Evolutionary conservation across 2,797 vertebrate species (phyloP).

Genomic region (Melanotaenia nigrans): DNA sequence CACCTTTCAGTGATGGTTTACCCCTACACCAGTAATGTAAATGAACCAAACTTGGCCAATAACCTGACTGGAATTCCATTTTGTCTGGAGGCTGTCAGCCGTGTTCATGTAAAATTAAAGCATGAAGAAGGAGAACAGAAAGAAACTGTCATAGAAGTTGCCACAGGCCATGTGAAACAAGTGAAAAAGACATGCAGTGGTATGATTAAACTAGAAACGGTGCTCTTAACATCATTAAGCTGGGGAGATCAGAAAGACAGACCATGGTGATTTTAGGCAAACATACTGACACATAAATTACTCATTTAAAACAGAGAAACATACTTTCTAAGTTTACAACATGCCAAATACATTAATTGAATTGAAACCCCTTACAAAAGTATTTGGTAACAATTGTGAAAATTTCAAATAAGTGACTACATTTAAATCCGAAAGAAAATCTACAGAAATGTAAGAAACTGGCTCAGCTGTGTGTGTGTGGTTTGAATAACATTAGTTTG

Average conservation of each 20-base stretch:
- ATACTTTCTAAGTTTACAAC: not conserved
- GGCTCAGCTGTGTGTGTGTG: not conserved
- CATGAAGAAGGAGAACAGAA: conserved; percentile 2
- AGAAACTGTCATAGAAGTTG: conserved; percentile 18
- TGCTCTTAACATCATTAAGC: conserved; percentile 7
- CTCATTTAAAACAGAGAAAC: not conserved
- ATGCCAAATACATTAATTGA: too few species aligned
- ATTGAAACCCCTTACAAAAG: not conserved
- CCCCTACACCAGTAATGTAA: not conserved
- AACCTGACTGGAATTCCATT: conserved; percentile 14
- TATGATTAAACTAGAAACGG: conserved; percentile 23
- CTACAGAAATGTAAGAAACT: not conserved
- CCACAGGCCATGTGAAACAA: conserved; percentile 4
- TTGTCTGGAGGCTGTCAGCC: conserved; percentile 28
- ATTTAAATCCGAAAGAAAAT: too few species aligned
- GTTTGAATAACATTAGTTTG: not conserved
- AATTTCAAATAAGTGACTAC: not conserved
- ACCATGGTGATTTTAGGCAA: not conserved
- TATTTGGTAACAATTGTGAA: not conserved
- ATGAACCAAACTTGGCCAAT: not conserved
- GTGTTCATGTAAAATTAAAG: conserved; percentile 20
- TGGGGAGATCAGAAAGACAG: not conserved
- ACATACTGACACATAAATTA: conserved; percentile 4
- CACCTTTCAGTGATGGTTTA: conserved; percentile 24
- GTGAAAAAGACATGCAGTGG: conserved; percentile 2